Evolutionary conservation across 2,113 vertebrate species (phyloP).

Genomic region (Ptyas mucosa): DNA sequence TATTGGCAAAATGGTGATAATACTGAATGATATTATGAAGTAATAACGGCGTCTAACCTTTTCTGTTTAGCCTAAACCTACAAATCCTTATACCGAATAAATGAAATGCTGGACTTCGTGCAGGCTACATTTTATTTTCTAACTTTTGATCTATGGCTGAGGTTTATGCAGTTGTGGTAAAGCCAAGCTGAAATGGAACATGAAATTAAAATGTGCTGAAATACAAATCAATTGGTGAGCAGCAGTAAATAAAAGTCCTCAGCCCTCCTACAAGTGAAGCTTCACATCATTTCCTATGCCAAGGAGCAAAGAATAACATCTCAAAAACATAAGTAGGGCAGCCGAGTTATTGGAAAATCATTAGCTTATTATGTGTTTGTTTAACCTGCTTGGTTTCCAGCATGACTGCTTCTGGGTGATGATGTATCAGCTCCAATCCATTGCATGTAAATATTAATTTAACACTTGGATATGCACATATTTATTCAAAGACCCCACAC

Average conservation of each 20-base stretch:
- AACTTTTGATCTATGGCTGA: not conserved
- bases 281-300: not conserved
- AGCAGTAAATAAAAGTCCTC: slow-evolving; percentile 24
- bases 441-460: slow-evolving; percentile 8
- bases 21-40: not conserved
- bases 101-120: not conserved
- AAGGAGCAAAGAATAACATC: not conserved
- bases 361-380: slow-evolving; percentile 26
- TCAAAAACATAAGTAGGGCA: slow-evolving; percentile 4
- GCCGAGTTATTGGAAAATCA: slow-evolving; percentile 13
- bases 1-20: not conserved
- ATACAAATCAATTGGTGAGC: not conserved
- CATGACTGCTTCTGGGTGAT: slow-evolving; percentile 10
- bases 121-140: slow-evolving; percentile 6
- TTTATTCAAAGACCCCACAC: not conserved
- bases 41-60: not conserved
- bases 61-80: not conserved
- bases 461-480: not conserved
- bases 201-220: slow-evolving; percentile 15
- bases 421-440: slow-evolving; percentile 1
- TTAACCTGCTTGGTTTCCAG: not conserved
- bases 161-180: not conserved
- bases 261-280: not conserved
- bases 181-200: slow-evolving; percentile 29
- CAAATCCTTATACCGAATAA: not conserved